Evolutionary conservation across 2,113 vertebrate species (phyloP).

Genomic region (Acrocephalus arundinaceus): DNA sequence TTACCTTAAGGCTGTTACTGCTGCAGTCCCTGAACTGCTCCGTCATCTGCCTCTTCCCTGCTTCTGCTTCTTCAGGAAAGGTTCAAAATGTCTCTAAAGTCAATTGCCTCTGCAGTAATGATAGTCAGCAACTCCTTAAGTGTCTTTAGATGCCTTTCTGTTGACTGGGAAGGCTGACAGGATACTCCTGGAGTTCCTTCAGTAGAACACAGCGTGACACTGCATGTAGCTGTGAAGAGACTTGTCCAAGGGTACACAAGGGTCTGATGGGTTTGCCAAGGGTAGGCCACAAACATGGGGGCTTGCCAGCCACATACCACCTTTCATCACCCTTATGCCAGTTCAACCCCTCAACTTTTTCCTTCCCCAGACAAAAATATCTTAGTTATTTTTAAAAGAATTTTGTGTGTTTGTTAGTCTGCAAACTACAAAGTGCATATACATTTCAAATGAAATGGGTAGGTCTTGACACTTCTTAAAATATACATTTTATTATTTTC

Average conservation of each 20-base stretch:
- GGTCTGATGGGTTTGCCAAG: not conserved
- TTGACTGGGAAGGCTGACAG: not conserved
- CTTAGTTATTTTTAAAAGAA: conserved; percentile 29
- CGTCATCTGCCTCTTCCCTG: not conserved
- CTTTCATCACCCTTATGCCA: not conserved
- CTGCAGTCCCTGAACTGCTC: not conserved
- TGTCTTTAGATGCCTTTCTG: not conserved
- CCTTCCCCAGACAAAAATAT: not conserved
- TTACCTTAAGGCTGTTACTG: conserved; percentile 7
- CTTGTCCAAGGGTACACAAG: not conserved
- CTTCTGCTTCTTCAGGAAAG: not conserved
- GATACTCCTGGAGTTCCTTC: not conserved
- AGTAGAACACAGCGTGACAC: not conserved
- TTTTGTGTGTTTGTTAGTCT: not conserved
- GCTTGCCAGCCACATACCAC: not conserved
- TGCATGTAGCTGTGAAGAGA: not conserved
- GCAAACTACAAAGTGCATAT: conserved; percentile 50
- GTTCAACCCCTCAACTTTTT: not conserved
- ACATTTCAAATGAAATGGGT: conserved; percentile 73
- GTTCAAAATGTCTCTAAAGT: not conserved
- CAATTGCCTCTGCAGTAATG: not conserved
- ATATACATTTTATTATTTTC: conserved; percentile 80
- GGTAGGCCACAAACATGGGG: not conserved
- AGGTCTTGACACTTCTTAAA: conserved; percentile 76
- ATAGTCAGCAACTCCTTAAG: not conserved